Conservation (phyloP, 2,113 vertebrate species). For the Callospermophilus lateralis region DNA sequence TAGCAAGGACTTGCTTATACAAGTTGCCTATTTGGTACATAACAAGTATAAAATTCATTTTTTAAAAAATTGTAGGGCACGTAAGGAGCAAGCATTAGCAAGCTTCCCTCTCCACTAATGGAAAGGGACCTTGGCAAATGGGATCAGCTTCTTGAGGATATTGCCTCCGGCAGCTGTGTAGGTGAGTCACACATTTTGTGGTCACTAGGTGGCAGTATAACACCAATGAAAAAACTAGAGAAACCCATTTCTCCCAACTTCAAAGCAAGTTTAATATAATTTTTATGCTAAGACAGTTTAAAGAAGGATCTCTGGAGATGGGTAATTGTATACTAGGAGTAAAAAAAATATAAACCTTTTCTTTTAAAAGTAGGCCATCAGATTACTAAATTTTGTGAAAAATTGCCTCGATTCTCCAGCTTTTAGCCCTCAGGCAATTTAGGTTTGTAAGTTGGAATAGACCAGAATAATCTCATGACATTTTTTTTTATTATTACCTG, state of each 20-base stretch:
- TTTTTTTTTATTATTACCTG: conserved; percentile 70
- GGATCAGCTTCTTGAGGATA: background rate
- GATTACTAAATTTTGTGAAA: conserved; percentile 12
- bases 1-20: background rate
- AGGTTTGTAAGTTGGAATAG: conserved; percentile 62
- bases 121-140: background rate
- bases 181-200: background rate
- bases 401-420: background rate
- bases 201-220: conserved; percentile 86
- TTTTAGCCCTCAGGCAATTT: background rate
- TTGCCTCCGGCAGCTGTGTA: background rate
- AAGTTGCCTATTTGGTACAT: background rate
- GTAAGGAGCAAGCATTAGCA: background rate
- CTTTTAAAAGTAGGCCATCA: background rate
- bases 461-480: conserved; percentile 71
- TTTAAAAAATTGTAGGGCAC: background rate
- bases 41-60: background rate
- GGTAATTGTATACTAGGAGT: background rate
- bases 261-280: background rate
- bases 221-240: conserved; percentile 50
- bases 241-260: background rate
- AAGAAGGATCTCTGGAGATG: background rate
- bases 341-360: background rate
- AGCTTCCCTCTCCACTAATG: fast-evolving
- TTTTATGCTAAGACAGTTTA: background rate